Percentiles rank a stretch among this genome's conserved stretches.
Conservation (phyloP, 2,888 invertebrate genomes). For the Siphonodentalium dalli region DNA sequence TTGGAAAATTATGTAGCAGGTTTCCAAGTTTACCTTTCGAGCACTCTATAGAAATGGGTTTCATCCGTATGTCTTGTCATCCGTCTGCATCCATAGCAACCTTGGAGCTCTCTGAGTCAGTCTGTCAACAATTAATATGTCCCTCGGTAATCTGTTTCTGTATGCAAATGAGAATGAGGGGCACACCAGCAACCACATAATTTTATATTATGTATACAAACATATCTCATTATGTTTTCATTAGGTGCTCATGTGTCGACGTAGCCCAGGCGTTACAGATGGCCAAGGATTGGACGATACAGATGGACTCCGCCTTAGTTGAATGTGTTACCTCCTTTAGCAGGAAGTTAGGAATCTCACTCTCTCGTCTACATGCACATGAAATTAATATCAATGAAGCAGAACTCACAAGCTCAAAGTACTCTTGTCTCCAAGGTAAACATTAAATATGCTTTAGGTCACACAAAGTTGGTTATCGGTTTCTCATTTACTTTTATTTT, state of each 20-base stretch:
- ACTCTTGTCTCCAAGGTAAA: conserved; percentile 54
- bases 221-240: neutral
- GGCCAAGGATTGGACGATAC: conserved; percentile 56
- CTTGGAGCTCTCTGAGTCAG: no score
- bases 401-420: conserved; percentile 47
- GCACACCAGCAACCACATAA: no score
- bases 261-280: conserved; percentile 56
- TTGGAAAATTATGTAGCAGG: no score
- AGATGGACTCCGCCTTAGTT: conserved; percentile 58
- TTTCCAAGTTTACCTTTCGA: no score
- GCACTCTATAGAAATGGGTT: no score
- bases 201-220: no score
- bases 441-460: no score
- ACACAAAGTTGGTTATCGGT: no score
- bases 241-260: conserved; percentile 58
- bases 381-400: conserved; percentile 54
- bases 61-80: no score
- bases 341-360: conserved; percentile 52
- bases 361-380: conserved; percentile 60
- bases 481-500: no score
- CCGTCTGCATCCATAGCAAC: no score
- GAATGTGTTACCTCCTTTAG: conserved; percentile 54
- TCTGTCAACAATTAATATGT: neutral
- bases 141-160: neutral
- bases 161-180: neutral